These are phyloP conservation scores for Microcebus murinus DNA, from an alignment of 2,113 vertebrate genomes.

Conservation along the genomic window DNA sequence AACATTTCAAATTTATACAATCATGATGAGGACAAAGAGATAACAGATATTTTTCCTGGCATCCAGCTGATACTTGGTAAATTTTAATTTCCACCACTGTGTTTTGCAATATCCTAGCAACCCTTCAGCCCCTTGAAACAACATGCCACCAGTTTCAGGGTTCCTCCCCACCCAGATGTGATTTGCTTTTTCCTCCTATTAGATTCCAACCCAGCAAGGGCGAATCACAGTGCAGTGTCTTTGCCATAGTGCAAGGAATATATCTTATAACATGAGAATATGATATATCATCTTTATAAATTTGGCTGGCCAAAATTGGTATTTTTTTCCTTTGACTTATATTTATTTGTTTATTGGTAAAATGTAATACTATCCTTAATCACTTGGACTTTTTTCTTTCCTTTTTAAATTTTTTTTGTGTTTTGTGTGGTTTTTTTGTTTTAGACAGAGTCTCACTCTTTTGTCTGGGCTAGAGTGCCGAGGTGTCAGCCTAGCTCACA, in stretches of 20 bases:
- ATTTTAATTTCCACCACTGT: not conserved
- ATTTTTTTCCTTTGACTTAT: not conserved
- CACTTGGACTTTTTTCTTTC: not conserved
- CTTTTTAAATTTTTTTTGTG: not conserved
- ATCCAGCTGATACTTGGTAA: not conserved
- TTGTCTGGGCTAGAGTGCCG: too few species aligned
- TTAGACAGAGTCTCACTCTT: too few species aligned
- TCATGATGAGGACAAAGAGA: not conserved
- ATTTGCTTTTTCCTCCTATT: conserved; percentile 24
- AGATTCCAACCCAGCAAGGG: not conserved
- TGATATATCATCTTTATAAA: not conserved
- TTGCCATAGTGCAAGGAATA: not conserved
- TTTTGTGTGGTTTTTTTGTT: not conserved
- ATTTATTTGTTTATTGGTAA: not conserved
- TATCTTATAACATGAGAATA: not conserved
- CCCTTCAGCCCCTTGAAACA: not conserved
- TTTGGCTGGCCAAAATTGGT: not conserved
- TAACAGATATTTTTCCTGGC: not conserved
- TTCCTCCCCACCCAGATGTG: not conserved
- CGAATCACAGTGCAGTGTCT: not conserved
- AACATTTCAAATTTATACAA: not conserved
- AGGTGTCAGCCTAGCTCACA: too few species aligned
- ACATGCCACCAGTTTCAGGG: not conserved
- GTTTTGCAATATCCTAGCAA: not conserved
- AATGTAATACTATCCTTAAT: not conserved